phyloP scores from a whole-genome alignment of 1,140 invertebrate species.

The Potamilus streckersoni region DNA sequence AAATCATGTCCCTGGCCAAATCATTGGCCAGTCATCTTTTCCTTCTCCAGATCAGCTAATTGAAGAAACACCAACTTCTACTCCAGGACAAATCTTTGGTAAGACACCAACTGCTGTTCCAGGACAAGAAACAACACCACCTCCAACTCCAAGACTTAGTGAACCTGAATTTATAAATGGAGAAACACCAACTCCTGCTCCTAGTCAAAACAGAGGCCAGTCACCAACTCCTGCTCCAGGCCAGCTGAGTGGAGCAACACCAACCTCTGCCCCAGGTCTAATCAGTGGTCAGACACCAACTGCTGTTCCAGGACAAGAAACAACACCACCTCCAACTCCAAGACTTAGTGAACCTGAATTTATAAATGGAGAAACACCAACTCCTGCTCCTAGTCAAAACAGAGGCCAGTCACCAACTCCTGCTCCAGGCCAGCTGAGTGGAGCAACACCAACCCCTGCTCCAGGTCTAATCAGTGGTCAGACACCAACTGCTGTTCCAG shows the following conservation, averaged over 20 bases:
- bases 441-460: no score
- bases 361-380: no score
- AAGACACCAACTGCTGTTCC: constrained; percentile 13
- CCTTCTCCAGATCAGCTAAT: neutral
- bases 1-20: no score
- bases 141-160: neutral
- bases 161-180: neutral
- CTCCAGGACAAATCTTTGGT: neutral
- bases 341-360: no score
- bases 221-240: constrained; percentile 14
- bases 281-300: constrained; percentile 7
- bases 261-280: constrained; percentile 7
- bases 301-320: neutral
- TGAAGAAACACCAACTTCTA: constrained; percentile 1
- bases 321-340: no score
- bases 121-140: neutral
- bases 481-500: no score
- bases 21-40: neutral
- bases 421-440: no score
- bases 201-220: neutral
- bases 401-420: no score
- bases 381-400: no score
- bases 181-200: constrained; percentile 13
- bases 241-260: neutral
- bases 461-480: no score